Conservation (phyloP, 2,113 vertebrate species). For the Jacana jacana region DNA sequence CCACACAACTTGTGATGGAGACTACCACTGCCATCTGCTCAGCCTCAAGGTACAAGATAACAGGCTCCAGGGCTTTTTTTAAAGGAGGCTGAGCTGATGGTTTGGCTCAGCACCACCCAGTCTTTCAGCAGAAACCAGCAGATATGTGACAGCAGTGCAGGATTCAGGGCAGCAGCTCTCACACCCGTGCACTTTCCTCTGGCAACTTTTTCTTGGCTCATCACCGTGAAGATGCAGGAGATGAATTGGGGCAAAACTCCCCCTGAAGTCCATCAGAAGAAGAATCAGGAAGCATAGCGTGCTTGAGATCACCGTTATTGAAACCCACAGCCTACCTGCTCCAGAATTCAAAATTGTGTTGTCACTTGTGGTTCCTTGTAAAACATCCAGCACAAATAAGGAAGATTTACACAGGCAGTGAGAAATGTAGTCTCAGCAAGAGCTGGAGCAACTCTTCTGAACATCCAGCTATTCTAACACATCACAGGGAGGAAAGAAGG, state of each 20-base stretch:
- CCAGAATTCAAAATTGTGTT: not conserved
- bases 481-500: accelerated
- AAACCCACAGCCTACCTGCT: not conserved
- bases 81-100: not conserved
- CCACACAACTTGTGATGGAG: accelerated
- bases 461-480: not conserved
- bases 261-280: not conserved
- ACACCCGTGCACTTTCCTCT: not conserved
- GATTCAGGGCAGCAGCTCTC: not conserved
- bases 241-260: not conserved
- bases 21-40: not conserved
- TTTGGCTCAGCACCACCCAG: not conserved
- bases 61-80: accelerated
- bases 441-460: not conserved
- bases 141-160: not conserved
- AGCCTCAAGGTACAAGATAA: not conserved
- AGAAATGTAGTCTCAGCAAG: not conserved
- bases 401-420: not conserved
- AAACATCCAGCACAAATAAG: not conserved
- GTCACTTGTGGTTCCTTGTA: not conserved
- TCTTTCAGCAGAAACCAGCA: not conserved
- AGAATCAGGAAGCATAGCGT: not conserved
- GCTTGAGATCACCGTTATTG: not conserved
- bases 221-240: too few species aligned
- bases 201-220: not conserved